phyloP scores from a whole-genome alignment of 2,797 vertebrate genomes.

The Mustela erminea region DNA sequence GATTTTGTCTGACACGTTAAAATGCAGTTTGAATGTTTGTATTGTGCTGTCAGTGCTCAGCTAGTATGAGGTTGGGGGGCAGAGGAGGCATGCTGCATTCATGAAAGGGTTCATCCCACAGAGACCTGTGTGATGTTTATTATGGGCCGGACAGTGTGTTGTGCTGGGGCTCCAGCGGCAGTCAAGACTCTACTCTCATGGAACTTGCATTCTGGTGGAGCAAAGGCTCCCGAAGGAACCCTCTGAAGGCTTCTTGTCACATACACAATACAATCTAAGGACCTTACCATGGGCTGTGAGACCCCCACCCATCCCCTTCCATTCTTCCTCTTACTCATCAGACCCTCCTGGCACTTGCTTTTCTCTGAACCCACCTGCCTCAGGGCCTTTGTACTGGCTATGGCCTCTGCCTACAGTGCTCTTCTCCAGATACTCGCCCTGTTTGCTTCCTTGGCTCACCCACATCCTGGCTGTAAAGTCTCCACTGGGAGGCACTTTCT shows the following conservation, averaged over 20 bases:
- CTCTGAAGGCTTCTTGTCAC: neutral
- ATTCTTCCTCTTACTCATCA: neutral
- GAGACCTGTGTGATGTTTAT: neutral
- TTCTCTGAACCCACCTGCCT: neutral
- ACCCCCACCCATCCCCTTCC: too few species aligned
- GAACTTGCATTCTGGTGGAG: too few species aligned
- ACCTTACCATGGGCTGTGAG: fast-evolving
- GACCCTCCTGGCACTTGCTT: neutral
- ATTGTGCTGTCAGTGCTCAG: fast-evolving
- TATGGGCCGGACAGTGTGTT: neutral
- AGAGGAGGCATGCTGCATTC: too few species aligned
- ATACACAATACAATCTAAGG: neutral
- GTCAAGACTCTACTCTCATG: fast-evolving
- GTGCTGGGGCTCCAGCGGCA: neutral
- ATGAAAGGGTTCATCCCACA: neutral
- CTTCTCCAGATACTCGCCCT: neutral
- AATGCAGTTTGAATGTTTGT: neutral
- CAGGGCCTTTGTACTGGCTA: neutral
- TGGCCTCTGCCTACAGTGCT: neutral
- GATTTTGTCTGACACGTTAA: neutral
- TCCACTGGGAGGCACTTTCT: neutral
- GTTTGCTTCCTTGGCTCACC: fast-evolving
- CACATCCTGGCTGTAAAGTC: neutral
- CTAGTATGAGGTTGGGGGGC: neutral
- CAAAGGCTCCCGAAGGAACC: neutral